phyloP scores from a whole-genome alignment of 2,113 vertebrate species.

The Aspidoscelis tigris region DNA sequence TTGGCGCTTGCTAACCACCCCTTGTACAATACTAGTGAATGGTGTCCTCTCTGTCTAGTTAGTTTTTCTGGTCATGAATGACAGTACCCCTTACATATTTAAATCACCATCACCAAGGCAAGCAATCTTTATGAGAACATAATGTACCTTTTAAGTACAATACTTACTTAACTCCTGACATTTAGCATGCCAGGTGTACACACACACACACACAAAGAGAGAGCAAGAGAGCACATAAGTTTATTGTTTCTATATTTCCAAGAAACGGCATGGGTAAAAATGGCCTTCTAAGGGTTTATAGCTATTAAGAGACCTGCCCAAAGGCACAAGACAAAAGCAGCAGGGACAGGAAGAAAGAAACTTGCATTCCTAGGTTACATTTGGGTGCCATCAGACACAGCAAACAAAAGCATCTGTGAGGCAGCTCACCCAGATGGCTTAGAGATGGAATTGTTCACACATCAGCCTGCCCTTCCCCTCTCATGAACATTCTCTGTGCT shows the following conservation, averaged over 20 bases:
- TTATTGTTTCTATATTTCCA: background rate
- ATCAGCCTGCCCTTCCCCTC: too few relatives aligned
- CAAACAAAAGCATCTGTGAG: too few relatives aligned
- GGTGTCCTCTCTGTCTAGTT: background rate
- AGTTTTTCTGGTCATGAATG: conserved; percentile 8
- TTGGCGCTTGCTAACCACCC: background rate
- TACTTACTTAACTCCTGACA: background rate
- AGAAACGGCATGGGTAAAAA: background rate
- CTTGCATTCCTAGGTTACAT: background rate
- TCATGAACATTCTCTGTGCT: too few relatives aligned
- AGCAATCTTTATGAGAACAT: conserved; percentile 45
- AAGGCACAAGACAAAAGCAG: background rate
- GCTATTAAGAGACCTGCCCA: background rate
- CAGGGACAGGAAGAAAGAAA: background rate
- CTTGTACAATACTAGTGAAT: background rate
- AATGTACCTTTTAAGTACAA: conserved; percentile 33
- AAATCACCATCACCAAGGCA: background rate
- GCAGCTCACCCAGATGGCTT: too few relatives aligned
- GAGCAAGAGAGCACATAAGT: background rate
- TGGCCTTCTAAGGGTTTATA: background rate
- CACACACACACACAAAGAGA: too few relatives aligned
- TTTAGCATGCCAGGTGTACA: background rate
- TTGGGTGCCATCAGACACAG: too few relatives aligned
- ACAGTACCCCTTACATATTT: background rate
- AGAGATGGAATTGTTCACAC: too few relatives aligned